These are phyloP conservation scores for Rhorus exstirpatorius DNA, from an alignment of 2,888 invertebrate species.

Conservation along the genomic window DNA sequence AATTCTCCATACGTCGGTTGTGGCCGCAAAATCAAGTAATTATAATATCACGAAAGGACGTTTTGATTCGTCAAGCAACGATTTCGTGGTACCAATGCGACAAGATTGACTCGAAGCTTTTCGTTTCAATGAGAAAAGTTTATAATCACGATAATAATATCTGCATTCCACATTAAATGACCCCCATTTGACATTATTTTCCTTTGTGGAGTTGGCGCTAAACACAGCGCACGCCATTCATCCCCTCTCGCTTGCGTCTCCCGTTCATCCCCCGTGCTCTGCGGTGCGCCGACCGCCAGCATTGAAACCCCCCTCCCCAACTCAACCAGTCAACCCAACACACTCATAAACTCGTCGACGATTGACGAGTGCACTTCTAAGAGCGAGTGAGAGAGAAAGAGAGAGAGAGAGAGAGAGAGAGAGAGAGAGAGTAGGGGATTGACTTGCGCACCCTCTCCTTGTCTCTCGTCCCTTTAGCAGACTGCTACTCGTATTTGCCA, in stretches of 20 bases:
- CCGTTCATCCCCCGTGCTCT: slow-evolving; percentile 69
- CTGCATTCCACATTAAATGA: background rate
- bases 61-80: too few species aligned
- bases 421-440: background rate
- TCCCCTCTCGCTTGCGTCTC: slow-evolving; percentile 64
- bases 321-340: slow-evolving; percentile 34
- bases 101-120: background rate
- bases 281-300: slow-evolving; percentile 60
- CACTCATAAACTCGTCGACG: slow-evolving; percentile 59
- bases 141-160: slow-evolving; percentile 1
- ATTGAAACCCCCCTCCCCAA: slow-evolving; percentile 29
- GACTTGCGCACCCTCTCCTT: slow-evolving; percentile 22
- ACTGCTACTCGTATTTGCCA: slow-evolving; percentile 45
- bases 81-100: too few species aligned
- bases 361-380: slow-evolving; percentile 59
- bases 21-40: too few species aligned
- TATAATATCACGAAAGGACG: too few species aligned
- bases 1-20: too few species aligned
- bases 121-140: background rate
- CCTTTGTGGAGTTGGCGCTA: slow-evolving; percentile 18
- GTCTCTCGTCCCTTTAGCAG: background rate
- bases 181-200: slow-evolving; percentile 18
- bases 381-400: background rate
- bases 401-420: background rate
- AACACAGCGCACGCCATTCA: slow-evolving; percentile 74